Percentiles rank a stretch among this genome's conserved stretches.
Conservation (phyloP, 2,888 invertebrate species). For the Platycheirus albimanus region DNA sequence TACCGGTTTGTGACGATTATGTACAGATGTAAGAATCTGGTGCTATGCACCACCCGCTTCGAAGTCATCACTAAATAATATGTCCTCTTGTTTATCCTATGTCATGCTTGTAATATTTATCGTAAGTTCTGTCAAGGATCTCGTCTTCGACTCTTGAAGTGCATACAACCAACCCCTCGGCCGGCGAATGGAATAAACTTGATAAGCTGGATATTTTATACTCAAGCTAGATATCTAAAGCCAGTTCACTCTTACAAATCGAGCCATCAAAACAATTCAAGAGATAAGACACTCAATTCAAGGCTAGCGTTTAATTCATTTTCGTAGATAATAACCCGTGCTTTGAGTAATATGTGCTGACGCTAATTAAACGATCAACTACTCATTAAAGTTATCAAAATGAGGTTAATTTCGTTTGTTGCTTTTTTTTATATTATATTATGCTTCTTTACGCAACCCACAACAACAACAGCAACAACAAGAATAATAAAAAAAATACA, state of each 20-base stretch:
- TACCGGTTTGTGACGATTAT: too few relatives aligned
- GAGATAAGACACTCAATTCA: constrained; percentile 28
- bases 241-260: background rate
- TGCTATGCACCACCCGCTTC: too few relatives aligned
- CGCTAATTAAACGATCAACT: constrained; percentile 49
- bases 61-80: too few relatives aligned
- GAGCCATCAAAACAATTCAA: background rate
- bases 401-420: constrained; percentile 62
- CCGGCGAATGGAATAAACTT: background rate
- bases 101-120: too few relatives aligned
- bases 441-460: constrained; percentile 51
- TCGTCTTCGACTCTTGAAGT: too few relatives aligned
- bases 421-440: constrained; percentile 1
- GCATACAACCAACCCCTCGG: too few relatives aligned
- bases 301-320: constrained; percentile 16
- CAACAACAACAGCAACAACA: constrained; percentile 2
- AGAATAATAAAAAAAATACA: background rate
- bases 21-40: too few relatives aligned
- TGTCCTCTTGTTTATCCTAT: too few relatives aligned
- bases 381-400: constrained; percentile 42
- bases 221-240: background rate
- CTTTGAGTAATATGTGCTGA: constrained; percentile 19
- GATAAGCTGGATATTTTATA: background rate
- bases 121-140: too few relatives aligned
- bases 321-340: constrained; percentile 21